These are phyloP conservation scores for Gymnocheta viridis DNA, from an alignment of 2,888 invertebrate genomes.

Conservation along the genomic window DNA sequence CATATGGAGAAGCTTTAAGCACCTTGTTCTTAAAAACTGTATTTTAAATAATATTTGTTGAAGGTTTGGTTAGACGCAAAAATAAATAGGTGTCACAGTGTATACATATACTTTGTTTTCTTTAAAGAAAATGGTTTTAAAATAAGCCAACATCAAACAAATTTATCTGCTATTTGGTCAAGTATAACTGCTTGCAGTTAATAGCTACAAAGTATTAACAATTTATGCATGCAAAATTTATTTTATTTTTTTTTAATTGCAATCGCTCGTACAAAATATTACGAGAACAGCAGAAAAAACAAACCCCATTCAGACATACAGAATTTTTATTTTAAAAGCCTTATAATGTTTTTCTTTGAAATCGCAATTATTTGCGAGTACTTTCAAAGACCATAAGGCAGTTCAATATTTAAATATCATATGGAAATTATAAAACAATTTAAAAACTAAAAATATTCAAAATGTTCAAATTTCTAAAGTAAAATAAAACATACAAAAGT, in stretches of 20 bases:
- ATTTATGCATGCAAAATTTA: slow-evolving; percentile 44
- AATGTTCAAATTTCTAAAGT: slow-evolving; percentile 22
- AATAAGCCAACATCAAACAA: slow-evolving; percentile 62
- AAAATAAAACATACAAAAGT: background rate
- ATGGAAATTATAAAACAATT: slow-evolving; percentile 41
- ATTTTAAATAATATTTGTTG: background rate
- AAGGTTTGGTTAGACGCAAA: background rate
- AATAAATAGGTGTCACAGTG: background rate
- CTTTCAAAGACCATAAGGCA: slow-evolving; percentile 36
- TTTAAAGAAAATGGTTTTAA: slow-evolving; percentile 33
- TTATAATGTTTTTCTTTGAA: slow-evolving; percentile 59
- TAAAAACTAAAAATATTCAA: slow-evolving; percentile 1
- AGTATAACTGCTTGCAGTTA: slow-evolving; percentile 49
- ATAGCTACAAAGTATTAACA: slow-evolving; percentile 39
- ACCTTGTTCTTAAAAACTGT: background rate
- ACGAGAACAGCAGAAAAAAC: background rate
- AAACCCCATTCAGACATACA: background rate
- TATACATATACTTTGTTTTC: background rate
- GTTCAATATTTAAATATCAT: slow-evolving; percentile 14
- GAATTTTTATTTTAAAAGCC: slow-evolving; percentile 52
- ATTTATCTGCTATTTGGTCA: slow-evolving; percentile 62
- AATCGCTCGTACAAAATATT: slow-evolving; percentile 7
- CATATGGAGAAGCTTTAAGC: slow-evolving; percentile 25
- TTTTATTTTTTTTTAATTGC: slow-evolving; percentile 36
- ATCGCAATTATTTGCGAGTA: slow-evolving; percentile 32